Evolutionary conservation across 2,113 vertebrate genomes (phyloP).

Genomic region (Propithecus coquereli): DNA sequence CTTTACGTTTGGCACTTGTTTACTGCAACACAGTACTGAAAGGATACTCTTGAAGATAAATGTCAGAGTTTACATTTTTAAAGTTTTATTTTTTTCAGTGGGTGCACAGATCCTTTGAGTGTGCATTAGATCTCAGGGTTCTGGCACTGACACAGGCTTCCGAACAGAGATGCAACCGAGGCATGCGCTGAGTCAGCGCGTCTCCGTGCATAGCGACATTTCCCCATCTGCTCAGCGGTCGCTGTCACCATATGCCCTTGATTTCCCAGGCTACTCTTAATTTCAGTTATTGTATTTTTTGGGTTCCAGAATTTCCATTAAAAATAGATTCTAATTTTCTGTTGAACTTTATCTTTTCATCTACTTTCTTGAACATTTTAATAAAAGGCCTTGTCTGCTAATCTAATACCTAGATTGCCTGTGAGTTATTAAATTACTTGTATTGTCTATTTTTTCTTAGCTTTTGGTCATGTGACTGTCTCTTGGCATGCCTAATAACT

Average conservation of each 20-base stretch:
- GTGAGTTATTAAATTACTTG: neutral
- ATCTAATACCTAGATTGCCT: neutral
- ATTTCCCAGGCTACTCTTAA: neutral
- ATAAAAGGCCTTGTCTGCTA: neutral
- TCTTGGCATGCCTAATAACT: neutral
- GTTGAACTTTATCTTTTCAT: neutral
- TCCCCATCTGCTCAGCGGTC: neutral
- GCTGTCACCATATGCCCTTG: neutral
- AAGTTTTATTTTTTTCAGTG: neutral
- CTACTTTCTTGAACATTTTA: neutral
- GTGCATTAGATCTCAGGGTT: neutral
- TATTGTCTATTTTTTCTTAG: neutral
- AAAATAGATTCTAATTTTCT: neutral
- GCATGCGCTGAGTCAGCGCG: neutral
- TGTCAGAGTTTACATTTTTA: neutral
- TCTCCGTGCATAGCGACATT: accelerated
- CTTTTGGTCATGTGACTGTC: neutral
- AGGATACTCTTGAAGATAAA: neutral
- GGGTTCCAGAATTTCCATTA: neutral
- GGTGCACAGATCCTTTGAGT: neutral
- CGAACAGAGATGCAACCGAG: neutral
- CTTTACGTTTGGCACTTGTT: neutral
- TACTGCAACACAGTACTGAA: neutral
- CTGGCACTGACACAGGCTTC: neutral
- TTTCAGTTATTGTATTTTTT: neutral